Conservation (phyloP, 2,113 vertebrate species). For the Muscicapa adusta region DNA sequence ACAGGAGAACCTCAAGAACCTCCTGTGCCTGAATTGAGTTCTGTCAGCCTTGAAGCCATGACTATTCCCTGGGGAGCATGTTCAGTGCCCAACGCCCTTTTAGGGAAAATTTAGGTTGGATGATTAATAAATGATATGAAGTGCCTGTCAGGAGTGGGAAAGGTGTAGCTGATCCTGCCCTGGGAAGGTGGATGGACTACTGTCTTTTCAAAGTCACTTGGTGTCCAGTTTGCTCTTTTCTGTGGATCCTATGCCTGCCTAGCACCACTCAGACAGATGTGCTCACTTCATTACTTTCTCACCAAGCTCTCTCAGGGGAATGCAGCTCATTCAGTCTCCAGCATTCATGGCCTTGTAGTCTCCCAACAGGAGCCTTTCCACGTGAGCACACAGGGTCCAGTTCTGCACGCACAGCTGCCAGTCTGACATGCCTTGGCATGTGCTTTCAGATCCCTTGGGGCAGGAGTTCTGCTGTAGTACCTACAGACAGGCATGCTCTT, state of each 20-base stretch:
- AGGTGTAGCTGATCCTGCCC: background rate
- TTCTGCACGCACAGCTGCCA: background rate
- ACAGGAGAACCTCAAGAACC: background rate
- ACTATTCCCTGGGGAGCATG: background rate
- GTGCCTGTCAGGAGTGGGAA: background rate
- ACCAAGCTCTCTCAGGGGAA: background rate
- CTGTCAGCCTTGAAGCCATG: background rate
- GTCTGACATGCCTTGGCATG: background rate
- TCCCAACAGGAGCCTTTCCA: background rate
- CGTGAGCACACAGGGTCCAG: background rate
- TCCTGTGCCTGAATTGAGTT: background rate
- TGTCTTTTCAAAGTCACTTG: background rate
- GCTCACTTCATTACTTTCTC: background rate
- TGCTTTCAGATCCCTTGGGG: background rate
- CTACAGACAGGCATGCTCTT: background rate
- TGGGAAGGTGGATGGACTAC: background rate
- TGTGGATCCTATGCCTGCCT: background rate
- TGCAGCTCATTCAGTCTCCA: background rate
- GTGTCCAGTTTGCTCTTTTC: background rate
- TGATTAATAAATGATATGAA: background rate
- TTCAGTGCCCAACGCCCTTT: background rate
- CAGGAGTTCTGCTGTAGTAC: fast-evolving
- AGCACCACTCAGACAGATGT: background rate
- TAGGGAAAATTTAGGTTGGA: background rate
- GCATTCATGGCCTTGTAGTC: background rate